These are phyloP conservation scores for Ormyrus nitidulus DNA, from an alignment of 2,888 invertebrate species.

Conservation along the genomic window DNA sequence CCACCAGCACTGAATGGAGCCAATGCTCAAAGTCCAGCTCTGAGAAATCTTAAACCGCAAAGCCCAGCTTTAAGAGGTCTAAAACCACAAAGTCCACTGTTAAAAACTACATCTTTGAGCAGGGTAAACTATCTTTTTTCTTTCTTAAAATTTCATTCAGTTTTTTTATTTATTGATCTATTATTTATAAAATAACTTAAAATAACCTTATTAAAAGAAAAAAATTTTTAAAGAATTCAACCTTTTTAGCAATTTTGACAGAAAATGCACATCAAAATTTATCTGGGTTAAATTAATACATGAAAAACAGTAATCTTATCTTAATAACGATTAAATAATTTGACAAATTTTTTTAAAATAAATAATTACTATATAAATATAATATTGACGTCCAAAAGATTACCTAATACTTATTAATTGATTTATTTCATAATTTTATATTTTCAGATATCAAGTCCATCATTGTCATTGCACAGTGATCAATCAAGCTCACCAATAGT, in stretches of 20 bases:
- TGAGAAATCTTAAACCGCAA: conserved; percentile 70
- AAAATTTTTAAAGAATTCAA: neutral
- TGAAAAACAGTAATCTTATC: neutral
- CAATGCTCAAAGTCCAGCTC: conserved; percentile 69
- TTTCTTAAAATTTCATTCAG: neutral
- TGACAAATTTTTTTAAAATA: neutral
- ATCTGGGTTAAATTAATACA: neutral
- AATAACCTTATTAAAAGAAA: neutral
- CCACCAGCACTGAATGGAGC: conserved; percentile 71
- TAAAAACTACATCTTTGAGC: conserved; percentile 62
- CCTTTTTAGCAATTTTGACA: neutral
- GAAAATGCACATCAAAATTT: neutral
- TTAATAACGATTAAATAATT: conserved; percentile 1
- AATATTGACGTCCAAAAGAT: neutral
- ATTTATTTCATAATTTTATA: conserved; percentile 3
- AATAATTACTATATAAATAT: neutral
- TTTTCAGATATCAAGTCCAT: conserved; percentile 72
- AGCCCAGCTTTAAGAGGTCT: conserved; percentile 68
- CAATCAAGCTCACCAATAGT: conserved; percentile 72
- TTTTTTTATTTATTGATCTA: neutral
- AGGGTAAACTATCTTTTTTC: conserved; percentile 36
- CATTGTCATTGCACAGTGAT: conserved; percentile 73
- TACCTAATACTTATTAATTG: neutral
- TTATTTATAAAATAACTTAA: no score
- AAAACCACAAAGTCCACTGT: conserved; percentile 72